phyloP scores from a whole-genome alignment of 2,113 vertebrate genomes.

The Brachypteracias leptosomus region DNA sequence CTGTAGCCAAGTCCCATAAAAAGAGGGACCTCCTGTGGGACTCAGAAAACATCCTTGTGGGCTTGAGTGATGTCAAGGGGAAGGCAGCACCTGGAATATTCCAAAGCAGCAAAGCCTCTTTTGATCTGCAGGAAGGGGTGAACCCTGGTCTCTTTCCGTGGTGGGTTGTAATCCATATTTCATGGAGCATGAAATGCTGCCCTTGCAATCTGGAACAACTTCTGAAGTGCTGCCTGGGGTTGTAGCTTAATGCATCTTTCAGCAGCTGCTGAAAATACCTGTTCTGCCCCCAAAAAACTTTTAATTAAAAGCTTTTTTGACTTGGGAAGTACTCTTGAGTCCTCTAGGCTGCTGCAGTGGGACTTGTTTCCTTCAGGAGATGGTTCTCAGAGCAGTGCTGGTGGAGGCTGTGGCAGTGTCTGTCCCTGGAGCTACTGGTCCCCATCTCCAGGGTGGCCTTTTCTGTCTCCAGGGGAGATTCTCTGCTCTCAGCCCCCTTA shows the following conservation, averaged over 20 bases:
- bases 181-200: background rate
- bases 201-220: conserved; percentile 16
- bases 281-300: background rate
- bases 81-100: background rate
- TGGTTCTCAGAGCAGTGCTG: background rate
- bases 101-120: background rate
- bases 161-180: background rate
- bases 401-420: background rate
- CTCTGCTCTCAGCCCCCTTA: background rate
- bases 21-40: background rate
- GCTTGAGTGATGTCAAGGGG: background rate
- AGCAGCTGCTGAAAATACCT: conserved; percentile 36
- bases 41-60: background rate
- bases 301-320: background rate
- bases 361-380: background rate
- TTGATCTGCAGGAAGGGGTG: background rate
- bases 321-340: background rate
- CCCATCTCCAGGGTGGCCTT: background rate
- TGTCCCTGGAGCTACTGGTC: background rate
- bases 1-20: conserved; percentile 56
- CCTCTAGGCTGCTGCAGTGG: background rate
- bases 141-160: background rate
- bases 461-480: too few species aligned
- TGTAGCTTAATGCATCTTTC: conserved; percentile 13
- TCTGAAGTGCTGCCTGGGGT: conserved; percentile 33